Conservation (phyloP, 2,113 vertebrate species). For the Eidolon helvum region DNA sequence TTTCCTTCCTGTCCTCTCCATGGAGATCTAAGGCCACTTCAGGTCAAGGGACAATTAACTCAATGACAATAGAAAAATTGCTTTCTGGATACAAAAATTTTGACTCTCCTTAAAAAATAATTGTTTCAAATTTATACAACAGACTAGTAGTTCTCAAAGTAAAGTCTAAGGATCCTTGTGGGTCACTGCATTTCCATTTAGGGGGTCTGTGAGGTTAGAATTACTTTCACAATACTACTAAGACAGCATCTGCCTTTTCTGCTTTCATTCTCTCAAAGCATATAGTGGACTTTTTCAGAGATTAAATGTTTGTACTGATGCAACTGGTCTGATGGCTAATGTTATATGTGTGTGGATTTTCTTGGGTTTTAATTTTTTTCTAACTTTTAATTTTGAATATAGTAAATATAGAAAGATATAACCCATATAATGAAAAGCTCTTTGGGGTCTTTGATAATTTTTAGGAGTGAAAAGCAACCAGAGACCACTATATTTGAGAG, state of each 20-base stretch:
- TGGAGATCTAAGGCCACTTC: not conserved
- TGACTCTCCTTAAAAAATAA: not conserved
- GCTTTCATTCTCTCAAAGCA: not conserved
- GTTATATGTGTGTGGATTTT: not conserved
- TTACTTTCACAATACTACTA: not conserved
- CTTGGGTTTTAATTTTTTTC: not conserved
- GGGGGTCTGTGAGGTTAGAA: not conserved
- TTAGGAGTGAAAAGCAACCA: not conserved
- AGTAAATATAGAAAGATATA: not conserved
- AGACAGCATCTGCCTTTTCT: not conserved
- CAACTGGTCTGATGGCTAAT: not conserved
- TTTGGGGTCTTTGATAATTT: not conserved
- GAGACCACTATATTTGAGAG: not conserved
- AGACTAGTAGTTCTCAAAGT: not conserved
- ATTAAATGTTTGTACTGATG: not conserved
- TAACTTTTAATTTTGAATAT: constrained; percentile 4
- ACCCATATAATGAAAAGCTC: not conserved
- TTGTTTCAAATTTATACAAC: not conserved
- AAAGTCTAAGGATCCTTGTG: not conserved
- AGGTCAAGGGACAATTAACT: not conserved
- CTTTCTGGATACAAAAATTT: not conserved
- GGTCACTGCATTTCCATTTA: not conserved
- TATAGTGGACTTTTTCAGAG: not conserved
- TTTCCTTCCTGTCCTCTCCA: not conserved
- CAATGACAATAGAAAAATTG: not conserved